Percentiles rank a stretch among this genome's conserved stretches.
These are phyloP conservation scores for Nudaria mundana DNA, from an alignment of 2,888 invertebrate genomes.

Conservation along the genomic window DNA sequence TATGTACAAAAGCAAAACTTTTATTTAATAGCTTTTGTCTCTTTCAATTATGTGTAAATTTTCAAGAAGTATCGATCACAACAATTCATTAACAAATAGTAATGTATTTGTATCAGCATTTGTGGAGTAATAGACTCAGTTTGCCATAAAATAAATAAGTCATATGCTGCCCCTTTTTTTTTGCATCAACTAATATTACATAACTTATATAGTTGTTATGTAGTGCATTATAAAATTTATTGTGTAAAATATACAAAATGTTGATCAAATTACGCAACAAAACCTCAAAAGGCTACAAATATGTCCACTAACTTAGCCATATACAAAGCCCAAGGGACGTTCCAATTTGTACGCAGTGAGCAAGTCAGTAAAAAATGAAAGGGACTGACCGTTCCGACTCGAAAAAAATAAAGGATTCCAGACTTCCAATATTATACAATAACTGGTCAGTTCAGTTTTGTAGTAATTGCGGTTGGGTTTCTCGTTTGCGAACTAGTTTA, in stretches of 20 bases:
- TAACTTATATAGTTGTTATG: no score
- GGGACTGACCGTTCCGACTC: conserved; percentile 24
- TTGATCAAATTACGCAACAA: conserved; percentile 47
- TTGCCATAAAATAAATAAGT: no score
- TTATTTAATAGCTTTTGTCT: no score
- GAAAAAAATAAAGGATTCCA: conserved; percentile 25
- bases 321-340: conserved; percentile 54
- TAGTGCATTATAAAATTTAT: background rate
- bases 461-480: conserved; percentile 22
- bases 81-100: no score
- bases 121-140: no score
- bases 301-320: conserved; percentile 56
- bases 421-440: conserved; percentile 13
- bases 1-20: no score
- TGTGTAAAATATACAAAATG: conserved; percentile 36
- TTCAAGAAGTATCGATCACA: no score
- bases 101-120: no score
- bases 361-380: conserved; percentile 32
- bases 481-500: conserved; percentile 5
- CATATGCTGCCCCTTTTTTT: no score
- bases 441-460: conserved; percentile 16
- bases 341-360: conserved; percentile 43
- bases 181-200: no score
- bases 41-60: no score
- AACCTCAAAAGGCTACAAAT: conserved; percentile 34